These are phyloP conservation scores for Ophonus ardosiacus DNA, from an alignment of 2,888 invertebrate species.

Conservation along the genomic window DNA sequence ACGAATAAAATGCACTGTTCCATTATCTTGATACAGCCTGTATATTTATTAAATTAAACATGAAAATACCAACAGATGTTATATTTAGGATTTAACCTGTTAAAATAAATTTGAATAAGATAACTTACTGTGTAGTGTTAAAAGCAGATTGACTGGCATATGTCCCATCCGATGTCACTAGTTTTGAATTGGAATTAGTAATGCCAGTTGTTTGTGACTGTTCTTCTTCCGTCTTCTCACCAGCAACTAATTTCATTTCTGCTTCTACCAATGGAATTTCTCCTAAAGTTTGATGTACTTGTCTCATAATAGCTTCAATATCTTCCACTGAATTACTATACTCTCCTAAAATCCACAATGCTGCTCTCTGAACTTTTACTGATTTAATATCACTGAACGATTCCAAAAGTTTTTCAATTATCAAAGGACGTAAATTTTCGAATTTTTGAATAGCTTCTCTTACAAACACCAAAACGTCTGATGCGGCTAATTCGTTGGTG, in stretches of 20 bases:
- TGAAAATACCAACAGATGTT: too few relatives aligned
- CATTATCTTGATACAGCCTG: too few relatives aligned
- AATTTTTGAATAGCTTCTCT: slow-evolving; percentile 97
- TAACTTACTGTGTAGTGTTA: slow-evolving; percentile 85
- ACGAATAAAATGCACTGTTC: too few relatives aligned
- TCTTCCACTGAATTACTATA: slow-evolving; percentile 90
- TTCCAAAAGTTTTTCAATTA: slow-evolving; percentile 90
- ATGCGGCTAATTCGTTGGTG: slow-evolving; percentile 92
- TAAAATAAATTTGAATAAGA: too few relatives aligned
- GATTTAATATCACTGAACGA: slow-evolving; percentile 91
- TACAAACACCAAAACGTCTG: slow-evolving; percentile 96
- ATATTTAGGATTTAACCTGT: not conserved
- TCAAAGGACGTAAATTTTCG: slow-evolving; percentile 86
- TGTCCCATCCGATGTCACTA: slow-evolving; percentile 99
- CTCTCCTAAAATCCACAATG: slow-evolving; percentile 98
- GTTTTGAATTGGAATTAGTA: slow-evolving; percentile 76
- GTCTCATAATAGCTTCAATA: slow-evolving; percentile 88
- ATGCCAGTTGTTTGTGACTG: slow-evolving; percentile 71
- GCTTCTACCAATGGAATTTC: slow-evolving; percentile 82
- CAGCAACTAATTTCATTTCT: slow-evolving; percentile 85
- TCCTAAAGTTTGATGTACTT: slow-evolving; percentile 86
- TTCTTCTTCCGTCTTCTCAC: slow-evolving; percentile 81
- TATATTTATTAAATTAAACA: too few relatives aligned
- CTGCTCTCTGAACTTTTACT: slow-evolving; percentile 94
- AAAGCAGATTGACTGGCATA: slow-evolving; percentile 99